Conservation (phyloP, 1,140 invertebrate species). For the Zaprionus capensis region DNA sequence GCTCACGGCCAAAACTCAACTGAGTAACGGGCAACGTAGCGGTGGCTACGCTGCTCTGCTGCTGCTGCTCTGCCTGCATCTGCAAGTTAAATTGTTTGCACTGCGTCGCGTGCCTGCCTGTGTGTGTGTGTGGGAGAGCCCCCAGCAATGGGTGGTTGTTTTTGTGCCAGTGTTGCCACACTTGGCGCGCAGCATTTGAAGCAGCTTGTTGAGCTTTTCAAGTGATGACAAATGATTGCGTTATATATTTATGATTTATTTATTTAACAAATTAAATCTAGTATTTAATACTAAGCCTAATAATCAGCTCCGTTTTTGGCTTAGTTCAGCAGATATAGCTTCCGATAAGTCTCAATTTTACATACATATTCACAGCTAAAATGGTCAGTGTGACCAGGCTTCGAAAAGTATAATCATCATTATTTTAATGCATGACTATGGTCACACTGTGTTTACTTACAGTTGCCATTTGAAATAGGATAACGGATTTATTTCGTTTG, state of each 20-base stretch:
- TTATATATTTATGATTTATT: not conserved
- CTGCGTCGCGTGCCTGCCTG: constrained; percentile 10
- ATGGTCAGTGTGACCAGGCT: too few species aligned
- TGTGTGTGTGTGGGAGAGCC: constrained; percentile 36
- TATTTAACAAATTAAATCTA: not conserved
- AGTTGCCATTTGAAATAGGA: too few species aligned
- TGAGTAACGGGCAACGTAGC: constrained; percentile 42
- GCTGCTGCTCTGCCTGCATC: constrained; percentile 45
- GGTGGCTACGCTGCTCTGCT: constrained; percentile 40
- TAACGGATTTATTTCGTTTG: too few species aligned
- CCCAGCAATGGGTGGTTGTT: constrained; percentile 47
- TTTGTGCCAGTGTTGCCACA: constrained; percentile 34
- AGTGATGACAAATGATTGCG: not conserved
- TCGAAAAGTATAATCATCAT: too few species aligned
- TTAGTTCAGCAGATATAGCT: too few species aligned
- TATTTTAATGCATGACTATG: too few species aligned
- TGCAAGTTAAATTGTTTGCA: constrained; percentile 33
- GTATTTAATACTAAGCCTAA: too few species aligned
- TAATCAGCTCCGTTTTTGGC: too few species aligned
- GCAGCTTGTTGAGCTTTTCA: not conserved
- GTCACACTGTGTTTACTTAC: too few species aligned
- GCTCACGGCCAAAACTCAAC: constrained; percentile 62
- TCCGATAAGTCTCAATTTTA: too few species aligned
- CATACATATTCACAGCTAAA: too few species aligned
- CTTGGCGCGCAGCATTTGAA: constrained; percentile 31